Base-by-base conservation (phyloP, 2,113 vertebrate genomes). In the Heptranchias perlo region DNA sequence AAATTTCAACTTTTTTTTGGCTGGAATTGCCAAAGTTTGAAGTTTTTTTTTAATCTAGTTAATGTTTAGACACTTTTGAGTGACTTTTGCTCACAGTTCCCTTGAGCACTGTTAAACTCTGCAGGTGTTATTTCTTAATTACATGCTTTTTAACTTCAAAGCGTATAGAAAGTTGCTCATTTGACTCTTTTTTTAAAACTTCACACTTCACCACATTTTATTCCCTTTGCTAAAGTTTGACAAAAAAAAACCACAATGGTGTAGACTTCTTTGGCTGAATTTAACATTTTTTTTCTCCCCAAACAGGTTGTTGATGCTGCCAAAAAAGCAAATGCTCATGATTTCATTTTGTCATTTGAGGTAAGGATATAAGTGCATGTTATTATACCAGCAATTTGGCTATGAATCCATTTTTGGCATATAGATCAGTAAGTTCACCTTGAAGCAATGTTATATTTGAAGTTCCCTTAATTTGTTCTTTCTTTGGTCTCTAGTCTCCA, bases 251-350 rank as follows among this genome's bases (percentile, higher is more conserved):
- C 52, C 49, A 31, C 31, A 54, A 89, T 49, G 4, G 18, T 89
- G 11, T 25, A 54, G 13, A 52, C 49, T 91, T 91, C 39, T 58
- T 69, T 95, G 28, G 44, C 94, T 52, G 65, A 31, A 69, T 73
- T 23, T 95, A 28, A 95, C 44, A 14, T 31, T 69, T 11, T 31
- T 52, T 49, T 69, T 67, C 39, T 67, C 18, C n/a, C 16, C 8
- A 94, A 94, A 94, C 94, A 95, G 94, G 94, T 95, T 6, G 62
- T 95, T 95, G 65, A 95, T 95, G 94, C 94, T 61, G 94, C 94
- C 47, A 73, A 69, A 31, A 95, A 73, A 28, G 94, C 94, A 69
- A 95, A 95, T 73, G 94, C 94, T 73, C 94, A 95, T 69, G 94
- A 95, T 31, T 95, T 95, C 65, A 95, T 95, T 69, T 1, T 95